Evolutionary conservation across 2,797 vertebrate genomes (phyloP).

Genomic region (Remorina albescens): DNA sequence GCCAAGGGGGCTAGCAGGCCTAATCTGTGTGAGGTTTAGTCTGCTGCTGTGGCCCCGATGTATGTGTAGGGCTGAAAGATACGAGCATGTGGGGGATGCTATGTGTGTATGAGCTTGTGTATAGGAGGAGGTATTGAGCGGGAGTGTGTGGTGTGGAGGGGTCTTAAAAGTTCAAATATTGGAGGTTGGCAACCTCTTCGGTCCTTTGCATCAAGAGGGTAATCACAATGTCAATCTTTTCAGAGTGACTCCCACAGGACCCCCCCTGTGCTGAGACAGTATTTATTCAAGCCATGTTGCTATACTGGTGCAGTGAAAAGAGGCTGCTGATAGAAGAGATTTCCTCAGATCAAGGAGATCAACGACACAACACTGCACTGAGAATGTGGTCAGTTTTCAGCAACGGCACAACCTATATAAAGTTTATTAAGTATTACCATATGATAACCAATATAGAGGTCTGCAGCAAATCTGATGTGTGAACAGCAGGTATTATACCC

Average conservation of each 20-base stretch:
- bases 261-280: slow-evolving; percentile 61
- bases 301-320: slow-evolving; percentile 63
- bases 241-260: slow-evolving; percentile 78
- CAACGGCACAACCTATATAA: background rate
- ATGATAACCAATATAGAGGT: background rate
- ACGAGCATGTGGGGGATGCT: slow-evolving; percentile 61
- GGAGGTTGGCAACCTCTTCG: slow-evolving; percentile 79
- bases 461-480: slow-evolving; percentile 18
- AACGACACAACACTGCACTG: slow-evolving; percentile 54
- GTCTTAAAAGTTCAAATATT: slow-evolving; percentile 85
- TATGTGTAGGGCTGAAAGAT: slow-evolving; percentile 60
- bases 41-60: slow-evolving; percentile 51
- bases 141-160: slow-evolving; percentile 66
- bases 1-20: slow-evolving; percentile 69
- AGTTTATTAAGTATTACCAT: background rate
- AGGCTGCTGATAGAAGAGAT: slow-evolving; percentile 65
- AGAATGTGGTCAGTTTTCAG: slow-evolving; percentile 47
- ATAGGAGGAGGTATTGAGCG: slow-evolving; percentile 70
- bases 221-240: slow-evolving; percentile 84
- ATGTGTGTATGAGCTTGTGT: slow-evolving; percentile 61
- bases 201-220: slow-evolving; percentile 81
- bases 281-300: slow-evolving; percentile 80
- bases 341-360: slow-evolving; percentile 70
- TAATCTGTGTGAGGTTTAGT: slow-evolving; percentile 79
- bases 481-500: slow-evolving; percentile 32